These are phyloP conservation scores for Erythrolamprus reginae DNA, from an alignment of 2,113 vertebrate genomes.

Conservation along the genomic window DNA sequence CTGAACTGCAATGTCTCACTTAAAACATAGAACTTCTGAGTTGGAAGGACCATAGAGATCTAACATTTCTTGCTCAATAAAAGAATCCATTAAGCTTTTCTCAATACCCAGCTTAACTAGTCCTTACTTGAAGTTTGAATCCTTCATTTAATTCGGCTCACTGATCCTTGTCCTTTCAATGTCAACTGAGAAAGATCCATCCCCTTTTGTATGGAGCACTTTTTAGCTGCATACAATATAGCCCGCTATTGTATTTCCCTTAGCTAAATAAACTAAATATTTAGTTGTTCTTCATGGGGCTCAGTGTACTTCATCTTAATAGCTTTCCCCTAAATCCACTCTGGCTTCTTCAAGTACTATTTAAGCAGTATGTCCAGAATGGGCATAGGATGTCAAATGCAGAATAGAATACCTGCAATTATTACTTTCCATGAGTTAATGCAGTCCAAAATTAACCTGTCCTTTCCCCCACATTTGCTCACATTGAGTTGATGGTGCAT, in stretches of 20 bases:
- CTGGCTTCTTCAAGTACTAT: background rate
- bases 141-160: background rate
- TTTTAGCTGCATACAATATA: background rate
- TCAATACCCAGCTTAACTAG: background rate
- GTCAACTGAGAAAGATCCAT: background rate
- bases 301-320: background rate
- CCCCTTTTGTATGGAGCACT: background rate
- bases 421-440: background rate
- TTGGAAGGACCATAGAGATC: background rate
- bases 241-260: background rate
- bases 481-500: background rate
- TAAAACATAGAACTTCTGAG: background rate
- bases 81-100: background rate
- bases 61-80: background rate
- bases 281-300: background rate
- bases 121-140: background rate
- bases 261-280: background rate
- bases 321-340: background rate
- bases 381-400: background rate
- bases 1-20: background rate
- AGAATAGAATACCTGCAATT: background rate
- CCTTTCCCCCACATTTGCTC: background rate
- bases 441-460: background rate
- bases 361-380: background rate
- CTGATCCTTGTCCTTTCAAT: background rate